A percentile compares a stretch with the other conserved stretches of the same genome.
Evolutionary conservation across 2,888 invertebrate genomes (phyloP).

Genomic region (Cataglyphis rosenhaueri): DNA sequence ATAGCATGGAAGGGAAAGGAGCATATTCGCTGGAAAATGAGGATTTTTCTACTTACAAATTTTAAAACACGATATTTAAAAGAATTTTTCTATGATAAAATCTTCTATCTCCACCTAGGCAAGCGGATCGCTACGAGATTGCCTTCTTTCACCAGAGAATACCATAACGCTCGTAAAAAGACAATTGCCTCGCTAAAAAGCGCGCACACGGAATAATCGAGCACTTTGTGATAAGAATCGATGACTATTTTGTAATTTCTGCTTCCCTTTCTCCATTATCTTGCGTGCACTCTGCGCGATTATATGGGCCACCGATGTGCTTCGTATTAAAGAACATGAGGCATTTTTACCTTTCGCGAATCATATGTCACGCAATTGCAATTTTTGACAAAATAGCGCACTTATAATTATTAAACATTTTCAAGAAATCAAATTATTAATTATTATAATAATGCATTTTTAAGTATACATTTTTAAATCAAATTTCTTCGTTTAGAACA

Average conservation of each 20-base stretch:
- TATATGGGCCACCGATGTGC: neutral
- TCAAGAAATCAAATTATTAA: neutral
- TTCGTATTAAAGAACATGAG: neutral
- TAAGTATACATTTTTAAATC: neutral
- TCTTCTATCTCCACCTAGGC: constrained; percentile 1
- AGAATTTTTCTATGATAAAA: neutral
- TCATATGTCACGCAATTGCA: neutral
- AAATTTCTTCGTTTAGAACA: neutral
- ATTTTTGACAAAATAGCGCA: neutral
- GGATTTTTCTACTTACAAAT: neutral
- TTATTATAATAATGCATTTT: neutral
- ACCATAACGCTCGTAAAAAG: constrained; percentile 20
- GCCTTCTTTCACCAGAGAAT: constrained; percentile 8
- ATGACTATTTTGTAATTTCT: constrained; percentile 43
- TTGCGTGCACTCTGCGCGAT: constrained; percentile 23
- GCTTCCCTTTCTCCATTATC: constrained; percentile 20
- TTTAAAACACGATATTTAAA: constrained; percentile 18
- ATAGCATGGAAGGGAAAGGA: neutral
- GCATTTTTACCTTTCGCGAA: neutral
- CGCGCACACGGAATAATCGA: neutral
- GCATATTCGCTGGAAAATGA: neutral
- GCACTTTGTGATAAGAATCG: constrained; percentile 34
- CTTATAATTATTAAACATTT: constrained; percentile 12
- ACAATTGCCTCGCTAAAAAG: constrained; percentile 19
- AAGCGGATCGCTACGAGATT: constrained; percentile 10